Base-by-base conservation (phyloP, 1,140 invertebrate genomes). In the Pseudomyrmex cubaensis region DNA sequence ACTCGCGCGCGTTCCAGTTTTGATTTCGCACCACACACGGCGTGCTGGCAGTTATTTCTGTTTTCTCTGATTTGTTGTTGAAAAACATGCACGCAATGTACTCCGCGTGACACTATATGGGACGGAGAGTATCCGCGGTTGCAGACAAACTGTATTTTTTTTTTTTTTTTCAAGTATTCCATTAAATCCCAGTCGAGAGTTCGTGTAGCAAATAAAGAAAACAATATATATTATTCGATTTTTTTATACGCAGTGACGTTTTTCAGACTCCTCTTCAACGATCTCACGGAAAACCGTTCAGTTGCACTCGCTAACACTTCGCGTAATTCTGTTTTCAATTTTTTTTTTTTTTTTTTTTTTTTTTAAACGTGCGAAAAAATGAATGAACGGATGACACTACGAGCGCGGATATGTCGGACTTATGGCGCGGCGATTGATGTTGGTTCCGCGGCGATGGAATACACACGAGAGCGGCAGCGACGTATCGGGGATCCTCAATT, bases 401-500 rank as follows among this genome's bases (percentile, higher is more conserved):
- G 35, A 20, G 56, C 15, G 20, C 54, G 64, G 25, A 22, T 17
- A 48, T 15, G 5, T 50, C 35, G 35, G 35, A 5, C 66, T 52
- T 63, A 12, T 48, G 35, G 61, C 22, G 22, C 52, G 44, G 3
- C 0, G 22, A 44, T 64, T 61, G 48, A 70, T 64, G 61, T 54
- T 54, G 54, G 25, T 44, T 15, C 15, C 12, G 20, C 67, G 48
- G 46, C 15, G 25, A 13, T 64, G 1, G 44, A 44, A 15, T 25
- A 35, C 17, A 48, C 74, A 62, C 52, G 61, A 62, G 59, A 52
- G 66, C 52, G 54, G 25, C 25, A 35, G 5, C 4, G 9, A 4
- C 4, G 9, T 62, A 17, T 17, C 48, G 74, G 67, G 0, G 83
- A 87, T 87, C 57, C 72, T 89, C 87, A 87, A 92, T 90, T 88